Evolutionary conservation across 2,888 invertebrate species (phyloP), one percentile per base, ranked within the genome.

Genomic region (Lasioglossum lativentre): DNA sequence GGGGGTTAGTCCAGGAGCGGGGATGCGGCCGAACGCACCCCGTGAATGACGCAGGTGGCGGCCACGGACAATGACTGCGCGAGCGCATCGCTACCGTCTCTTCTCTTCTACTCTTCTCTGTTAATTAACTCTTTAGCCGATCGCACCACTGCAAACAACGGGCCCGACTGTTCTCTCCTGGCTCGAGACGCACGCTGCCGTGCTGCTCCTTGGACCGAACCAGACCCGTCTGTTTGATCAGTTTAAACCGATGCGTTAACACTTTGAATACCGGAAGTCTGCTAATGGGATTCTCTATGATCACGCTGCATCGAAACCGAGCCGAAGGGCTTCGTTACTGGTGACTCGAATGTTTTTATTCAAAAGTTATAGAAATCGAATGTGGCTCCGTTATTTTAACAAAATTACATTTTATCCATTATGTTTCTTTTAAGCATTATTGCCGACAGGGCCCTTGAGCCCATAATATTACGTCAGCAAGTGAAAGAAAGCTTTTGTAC

Each of bases 41-140:
- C 88, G 88, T 86, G 85, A 90, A 88, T 87, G 88, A 85, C 82
- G 87, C 90, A 90, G 89, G 90, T 91, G 90, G 85, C 78, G 85
- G 34, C 63, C 40, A 68, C 73, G 78, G 82, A 83, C 83, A 75
- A 88, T 85, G 81, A 86, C 83, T 83, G 81, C 81, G 68, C 82
- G 78, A 73, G 79, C 82, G 71, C 79, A 71, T 52, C 34, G 80
- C 80, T 85, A 87, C 81, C 73, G 70, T 73, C 19, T 78, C 63
- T 27, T 16, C 27, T 59, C 52, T 47, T 47, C 47, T 19, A 45
- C 45, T 52, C 52, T 52, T 16, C 16, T 78, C 56, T 81, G 38
- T 75, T 80, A 86, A 86, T 82, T 86, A 82, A 75, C 59, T 76
- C 71, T 70, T 71, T 66, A 66, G 30, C 34, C 34, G 34, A 23